These are phyloP conservation scores for Enoplosus armatus DNA, from an alignment of 2,797 vertebrate genomes.

Conservation along the genomic window DNA sequence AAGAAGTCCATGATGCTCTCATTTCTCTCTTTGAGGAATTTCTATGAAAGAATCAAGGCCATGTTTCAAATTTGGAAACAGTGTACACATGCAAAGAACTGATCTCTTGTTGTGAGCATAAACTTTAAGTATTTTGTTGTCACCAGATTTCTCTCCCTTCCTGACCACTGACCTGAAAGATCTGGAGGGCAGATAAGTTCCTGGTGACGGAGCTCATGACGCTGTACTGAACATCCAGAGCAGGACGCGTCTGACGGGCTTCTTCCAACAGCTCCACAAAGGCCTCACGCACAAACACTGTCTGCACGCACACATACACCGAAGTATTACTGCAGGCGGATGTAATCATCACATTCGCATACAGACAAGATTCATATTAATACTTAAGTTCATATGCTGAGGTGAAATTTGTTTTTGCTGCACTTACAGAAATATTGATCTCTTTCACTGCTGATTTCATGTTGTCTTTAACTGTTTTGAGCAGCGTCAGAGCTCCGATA, in stretches of 20 bases:
- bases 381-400: neutral
- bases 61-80: conserved; percentile 9
- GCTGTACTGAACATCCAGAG: conserved; percentile 71
- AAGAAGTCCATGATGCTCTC: conserved; percentile 82
- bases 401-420: neutral
- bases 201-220: conserved; percentile 52
- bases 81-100: neutral
- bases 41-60: conserved; percentile 58
- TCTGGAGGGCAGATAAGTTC: conserved; percentile 65
- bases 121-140: neutral
- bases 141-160: neutral
- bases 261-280: conserved; percentile 77
- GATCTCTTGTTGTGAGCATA: neutral
- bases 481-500: conserved; percentile 76
- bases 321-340: too few relatives aligned
- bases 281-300: conserved; percentile 65
- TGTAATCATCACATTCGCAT: neutral
- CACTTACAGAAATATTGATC: conserved; percentile 86
- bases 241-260: conserved; percentile 52
- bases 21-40: conserved; percentile 77
- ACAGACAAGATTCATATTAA: neutral
- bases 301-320: conserved; percentile 33
- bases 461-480: conserved; percentile 79
- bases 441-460: conserved; percentile 80
- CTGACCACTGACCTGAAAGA: conserved; percentile 73